Conservation (phyloP, 2,888 invertebrate species). For the Sycophila texana region DNA sequence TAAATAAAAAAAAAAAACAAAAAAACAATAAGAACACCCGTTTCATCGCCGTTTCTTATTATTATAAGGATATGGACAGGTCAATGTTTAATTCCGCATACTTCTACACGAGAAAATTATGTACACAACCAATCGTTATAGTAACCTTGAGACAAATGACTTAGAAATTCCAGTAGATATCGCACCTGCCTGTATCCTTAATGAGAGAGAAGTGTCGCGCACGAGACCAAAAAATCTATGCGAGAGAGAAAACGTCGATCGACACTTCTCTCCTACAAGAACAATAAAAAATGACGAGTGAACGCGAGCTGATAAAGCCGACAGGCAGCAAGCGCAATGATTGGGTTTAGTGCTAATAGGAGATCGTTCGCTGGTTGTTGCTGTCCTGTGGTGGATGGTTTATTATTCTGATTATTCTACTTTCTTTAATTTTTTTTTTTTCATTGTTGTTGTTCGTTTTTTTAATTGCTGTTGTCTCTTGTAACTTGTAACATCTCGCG, state of each 20-base stretch:
- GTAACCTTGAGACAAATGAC: slow-evolving; percentile 24
- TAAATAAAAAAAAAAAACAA: slow-evolving; percentile 51
- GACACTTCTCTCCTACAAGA: slow-evolving; percentile 46
- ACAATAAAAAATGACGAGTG: slow-evolving; percentile 57
- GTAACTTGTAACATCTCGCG: slow-evolving; percentile 52
- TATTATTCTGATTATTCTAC: slow-evolving; percentile 60
- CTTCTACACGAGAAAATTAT: slow-evolving; percentile 41
- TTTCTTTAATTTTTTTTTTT: slow-evolving; percentile 42
- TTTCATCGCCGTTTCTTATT: slow-evolving; percentile 56
- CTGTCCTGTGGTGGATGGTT: slow-evolving; percentile 76
- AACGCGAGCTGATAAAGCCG: slow-evolving; percentile 66
- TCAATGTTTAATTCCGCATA: slow-evolving; percentile 32
- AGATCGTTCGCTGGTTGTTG: slow-evolving; percentile 75
- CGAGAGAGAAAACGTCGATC: slow-evolving; percentile 17
- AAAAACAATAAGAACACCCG: slow-evolving; percentile 50
- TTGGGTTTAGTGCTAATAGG: slow-evolving; percentile 69
- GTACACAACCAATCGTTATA: slow-evolving; percentile 45
- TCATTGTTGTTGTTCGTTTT: slow-evolving; percentile 57
- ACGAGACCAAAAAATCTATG: slow-evolving; percentile 13
- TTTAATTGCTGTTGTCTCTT: slow-evolving; percentile 55
- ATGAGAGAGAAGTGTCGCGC: slow-evolving; percentile 48
- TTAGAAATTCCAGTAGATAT: slow-evolving; percentile 35
- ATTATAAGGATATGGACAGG: slow-evolving; percentile 55
- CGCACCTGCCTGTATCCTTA: slow-evolving; percentile 57
- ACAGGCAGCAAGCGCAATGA: slow-evolving; percentile 69